Conservation (phyloP, 2,113 vertebrate genomes). For the Erythrocercus mccallii region DNA sequence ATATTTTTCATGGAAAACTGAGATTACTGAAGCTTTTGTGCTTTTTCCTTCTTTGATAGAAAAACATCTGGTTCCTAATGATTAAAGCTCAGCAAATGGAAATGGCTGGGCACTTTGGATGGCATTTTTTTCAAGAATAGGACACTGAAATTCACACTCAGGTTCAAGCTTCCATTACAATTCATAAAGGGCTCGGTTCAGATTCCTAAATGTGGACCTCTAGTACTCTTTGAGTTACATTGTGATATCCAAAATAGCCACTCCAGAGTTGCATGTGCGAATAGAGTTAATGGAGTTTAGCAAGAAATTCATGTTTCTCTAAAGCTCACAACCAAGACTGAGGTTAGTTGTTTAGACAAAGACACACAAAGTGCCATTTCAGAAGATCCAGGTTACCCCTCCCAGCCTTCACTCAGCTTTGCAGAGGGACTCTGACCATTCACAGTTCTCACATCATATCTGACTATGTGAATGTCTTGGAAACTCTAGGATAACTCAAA, state of each 20-base stretch:
- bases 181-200: not conserved
- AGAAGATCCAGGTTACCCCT: not conserved
- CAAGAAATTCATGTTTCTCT: not conserved
- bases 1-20: not conserved
- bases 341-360: not conserved
- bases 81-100: not conserved
- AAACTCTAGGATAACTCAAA: not conserved
- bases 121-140: not conserved
- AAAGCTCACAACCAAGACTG: not conserved
- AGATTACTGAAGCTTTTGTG: rapidly evolving
- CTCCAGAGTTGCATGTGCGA: rapidly evolving
- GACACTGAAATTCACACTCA: not conserved
- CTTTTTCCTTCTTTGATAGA: not conserved
- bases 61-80: not conserved
- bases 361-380: not conserved
- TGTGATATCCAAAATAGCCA: not conserved
- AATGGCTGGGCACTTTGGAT: not conserved
- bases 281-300: not conserved
- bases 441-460: not conserved
- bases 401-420: not conserved
- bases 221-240: not conserved
- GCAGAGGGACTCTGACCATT: not conserved
- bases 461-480: not conserved
- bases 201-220: not conserved
- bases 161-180: not conserved